These are phyloP conservation scores for Xylocampa areola DNA, from an alignment of 2,888 invertebrate genomes.

Conservation along the genomic window DNA sequence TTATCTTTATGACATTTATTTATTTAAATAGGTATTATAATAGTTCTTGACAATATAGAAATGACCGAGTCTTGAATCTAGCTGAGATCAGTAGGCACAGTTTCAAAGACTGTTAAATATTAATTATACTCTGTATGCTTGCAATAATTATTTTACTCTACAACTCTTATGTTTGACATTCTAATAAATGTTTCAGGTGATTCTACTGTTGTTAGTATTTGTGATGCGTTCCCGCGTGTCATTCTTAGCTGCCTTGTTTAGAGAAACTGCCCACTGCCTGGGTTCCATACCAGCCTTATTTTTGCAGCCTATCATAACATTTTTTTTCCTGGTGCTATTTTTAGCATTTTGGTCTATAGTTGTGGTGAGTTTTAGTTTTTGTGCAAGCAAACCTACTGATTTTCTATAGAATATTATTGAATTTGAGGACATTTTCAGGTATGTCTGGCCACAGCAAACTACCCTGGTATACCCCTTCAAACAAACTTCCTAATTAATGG, in stretches of 20 bases:
- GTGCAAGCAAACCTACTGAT: not conserved
- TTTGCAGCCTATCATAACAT: conserved; percentile 95
- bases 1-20: too few relatives aligned
- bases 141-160: too few relatives aligned
- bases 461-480: conserved; percentile 89
- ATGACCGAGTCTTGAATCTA: too few relatives aligned
- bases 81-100: too few relatives aligned
- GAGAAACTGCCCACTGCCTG: conserved; percentile 96
- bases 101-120: too few relatives aligned
- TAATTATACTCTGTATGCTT: too few relatives aligned
- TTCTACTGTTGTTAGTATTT: conserved; percentile 93
- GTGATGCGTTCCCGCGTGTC: conserved; percentile 95
- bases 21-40: too few relatives aligned
- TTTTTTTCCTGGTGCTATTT: conserved; percentile 93
- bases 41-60: too few relatives aligned
- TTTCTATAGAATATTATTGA: not conserved
- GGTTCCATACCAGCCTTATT: conserved; percentile 95
- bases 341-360: conserved; percentile 96
- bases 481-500: conserved; percentile 82
- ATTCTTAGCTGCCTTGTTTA: conserved; percentile 95
- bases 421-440: conserved; percentile 76
- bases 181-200: conserved; percentile 86
- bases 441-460: conserved; percentile 95
- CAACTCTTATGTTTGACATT: too few relatives aligned
- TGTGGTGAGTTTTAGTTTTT: conserved; percentile 90